phyloP scores from a whole-genome alignment of 35 echinoderm and acorn worm species.

The Ophioderma brevispina region DNA sequence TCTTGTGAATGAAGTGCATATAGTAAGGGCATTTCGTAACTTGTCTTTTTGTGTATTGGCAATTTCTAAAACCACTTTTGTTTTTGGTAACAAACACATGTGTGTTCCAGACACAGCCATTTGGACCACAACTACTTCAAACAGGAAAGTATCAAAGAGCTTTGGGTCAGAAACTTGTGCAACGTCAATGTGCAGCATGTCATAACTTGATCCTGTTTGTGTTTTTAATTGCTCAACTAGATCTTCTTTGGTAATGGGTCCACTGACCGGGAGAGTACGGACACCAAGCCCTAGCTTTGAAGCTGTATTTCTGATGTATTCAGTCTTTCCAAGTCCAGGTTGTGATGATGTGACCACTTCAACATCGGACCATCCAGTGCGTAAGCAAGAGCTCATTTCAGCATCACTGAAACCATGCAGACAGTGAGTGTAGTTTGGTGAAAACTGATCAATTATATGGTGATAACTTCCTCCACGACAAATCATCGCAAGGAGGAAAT shows the following conservation, averaged over 20 bases:
- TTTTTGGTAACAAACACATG: constrained; percentile 1
- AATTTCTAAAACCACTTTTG: constrained; percentile 12
- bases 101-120: constrained; percentile 46
- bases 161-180: constrained; percentile 16
- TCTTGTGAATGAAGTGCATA: constrained; percentile 34
- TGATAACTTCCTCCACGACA: constrained; percentile 41
- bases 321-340: constrained; percentile 44
- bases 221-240: constrained; percentile 9
- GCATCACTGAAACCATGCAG: constrained; percentile 22
- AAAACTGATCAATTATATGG: constrained; percentile 54
- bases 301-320: constrained; percentile 23
- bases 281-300: background rate
- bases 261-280: background rate
- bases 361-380: constrained; percentile 17
- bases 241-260: constrained; percentile 6
- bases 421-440: constrained; percentile 32
- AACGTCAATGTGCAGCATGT: constrained; percentile 34
- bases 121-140: constrained; percentile 28
- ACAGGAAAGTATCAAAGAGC: constrained; percentile 34
- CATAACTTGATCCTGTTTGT: background rate
- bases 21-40: constrained; percentile 13
- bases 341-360: constrained; percentile 36
- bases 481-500: constrained; percentile 29
- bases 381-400: constrained; percentile 31
- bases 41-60: constrained; percentile 39